phyloP scores from a whole-genome alignment of 1,140 invertebrate species.

The Lethrus apterus region DNA sequence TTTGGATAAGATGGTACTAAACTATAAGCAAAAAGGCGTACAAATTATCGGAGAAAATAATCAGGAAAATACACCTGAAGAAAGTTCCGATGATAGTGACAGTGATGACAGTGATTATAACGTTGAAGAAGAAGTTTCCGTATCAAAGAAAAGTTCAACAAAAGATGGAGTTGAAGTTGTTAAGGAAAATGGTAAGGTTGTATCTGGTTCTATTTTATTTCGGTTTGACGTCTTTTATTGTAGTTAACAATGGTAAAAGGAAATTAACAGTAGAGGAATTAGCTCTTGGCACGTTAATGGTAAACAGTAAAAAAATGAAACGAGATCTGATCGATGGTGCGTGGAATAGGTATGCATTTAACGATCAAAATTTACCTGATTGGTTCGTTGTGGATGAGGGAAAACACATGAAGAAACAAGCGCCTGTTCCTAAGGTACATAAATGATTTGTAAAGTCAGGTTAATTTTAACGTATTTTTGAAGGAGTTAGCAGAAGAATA shows the following conservation, averaged over 20 bases:
- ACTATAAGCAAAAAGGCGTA: slow-evolving; percentile 64
- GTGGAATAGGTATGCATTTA: slow-evolving; percentile 86
- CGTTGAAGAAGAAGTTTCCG: slow-evolving; percentile 44
- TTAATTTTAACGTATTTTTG: slow-evolving; percentile 22
- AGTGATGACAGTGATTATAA: slow-evolving; percentile 55
- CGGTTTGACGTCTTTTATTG: slow-evolving; percentile 3
- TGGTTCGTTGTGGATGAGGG: slow-evolving; percentile 97
- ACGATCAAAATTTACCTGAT: slow-evolving; percentile 84
- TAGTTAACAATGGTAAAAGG: background rate
- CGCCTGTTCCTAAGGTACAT: slow-evolving; percentile 68
- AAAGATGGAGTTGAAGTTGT: slow-evolving; percentile 63
- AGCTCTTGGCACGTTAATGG: slow-evolving; percentile 77
- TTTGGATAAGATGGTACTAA: slow-evolving; percentile 68
- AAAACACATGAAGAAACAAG: slow-evolving; percentile 74
- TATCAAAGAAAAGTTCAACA: slow-evolving; percentile 28
- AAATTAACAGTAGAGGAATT: slow-evolving; percentile 80
- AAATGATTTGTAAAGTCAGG: background rate
- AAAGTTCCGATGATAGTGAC: slow-evolving; percentile 29
- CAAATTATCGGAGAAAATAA: slow-evolving; percentile 30
- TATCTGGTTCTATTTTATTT: slow-evolving; percentile 9
- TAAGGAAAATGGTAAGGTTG: slow-evolving; percentile 45
- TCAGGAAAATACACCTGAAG: slow-evolving; percentile 15
- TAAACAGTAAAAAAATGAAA: slow-evolving; percentile 77
- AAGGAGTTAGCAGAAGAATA: slow-evolving; percentile 67
- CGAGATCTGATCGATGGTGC: slow-evolving; percentile 78